phyloP scores from a whole-genome alignment of 2,797 vertebrate genomes.

The Lacerta viridis region DNA sequence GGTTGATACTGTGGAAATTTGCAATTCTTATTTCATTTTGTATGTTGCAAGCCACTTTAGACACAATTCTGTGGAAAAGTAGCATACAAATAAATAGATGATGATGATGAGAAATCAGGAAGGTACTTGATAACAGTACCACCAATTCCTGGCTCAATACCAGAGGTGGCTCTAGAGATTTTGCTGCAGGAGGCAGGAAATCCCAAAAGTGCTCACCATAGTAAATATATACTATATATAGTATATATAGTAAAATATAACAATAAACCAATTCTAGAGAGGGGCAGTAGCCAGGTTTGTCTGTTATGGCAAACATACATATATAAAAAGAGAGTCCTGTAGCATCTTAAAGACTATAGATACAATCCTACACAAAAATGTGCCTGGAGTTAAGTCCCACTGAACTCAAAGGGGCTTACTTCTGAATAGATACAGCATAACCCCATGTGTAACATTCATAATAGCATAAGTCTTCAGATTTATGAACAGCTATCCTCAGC shows the following conservation, averaged over 20 bases:
- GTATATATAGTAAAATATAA: neutral
- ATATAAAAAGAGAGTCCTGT: neutral
- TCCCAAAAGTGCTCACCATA: no score
- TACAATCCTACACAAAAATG: neutral
- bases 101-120: rapidly evolving
- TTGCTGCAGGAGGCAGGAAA: neutral
- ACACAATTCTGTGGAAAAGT: no score
- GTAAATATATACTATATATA: neutral
- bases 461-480: neutral
- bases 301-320: neutral
- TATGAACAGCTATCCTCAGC: neutral
- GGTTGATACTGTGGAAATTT: no score
- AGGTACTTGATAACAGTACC: neutral
- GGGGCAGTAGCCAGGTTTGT: no score
- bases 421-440: neutral
- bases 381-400: neutral
- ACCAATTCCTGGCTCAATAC: neutral
- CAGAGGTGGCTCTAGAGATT: neutral
- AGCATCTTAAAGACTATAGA: neutral
- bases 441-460: neutral
- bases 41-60: no score
- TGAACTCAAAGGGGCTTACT: neutral
- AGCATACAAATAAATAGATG: slow-evolving; percentile 6
- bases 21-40: no score
- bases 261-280: neutral